A percentile compares a stretch with the other conserved stretches of the same genome.
Conservation (phyloP, 2,888 invertebrate species). For the Oscheius sp. region DNA sequence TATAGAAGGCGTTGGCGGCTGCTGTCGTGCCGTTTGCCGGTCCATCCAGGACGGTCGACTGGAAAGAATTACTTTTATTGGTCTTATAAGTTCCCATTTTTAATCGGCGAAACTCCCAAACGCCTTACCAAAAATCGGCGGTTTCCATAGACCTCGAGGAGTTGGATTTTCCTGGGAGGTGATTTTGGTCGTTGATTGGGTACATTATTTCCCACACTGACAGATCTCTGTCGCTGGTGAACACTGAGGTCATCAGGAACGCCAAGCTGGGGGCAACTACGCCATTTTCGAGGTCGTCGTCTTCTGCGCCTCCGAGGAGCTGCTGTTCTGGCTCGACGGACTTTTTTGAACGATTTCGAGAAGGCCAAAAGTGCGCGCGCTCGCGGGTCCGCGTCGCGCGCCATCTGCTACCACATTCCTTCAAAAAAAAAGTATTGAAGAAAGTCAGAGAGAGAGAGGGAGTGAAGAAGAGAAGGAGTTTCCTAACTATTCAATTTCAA, state of each 20-base stretch:
- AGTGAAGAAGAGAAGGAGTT: slow-evolving; percentile 1
- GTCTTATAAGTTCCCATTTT: not conserved
- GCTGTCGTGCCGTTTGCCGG: slow-evolving; percentile 76
- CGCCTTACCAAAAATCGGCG: slow-evolving; percentile 24
- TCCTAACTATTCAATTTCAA: no score
- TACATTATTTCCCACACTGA: slow-evolving; percentile 28
- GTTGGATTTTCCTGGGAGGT: slow-evolving; percentile 28
- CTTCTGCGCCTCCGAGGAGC: slow-evolving; percentile 49
- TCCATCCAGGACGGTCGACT: slow-evolving; percentile 67
- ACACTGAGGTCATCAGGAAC: slow-evolving; percentile 23
- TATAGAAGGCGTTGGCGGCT: slow-evolving; percentile 97
- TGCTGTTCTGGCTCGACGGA: slow-evolving; percentile 45
- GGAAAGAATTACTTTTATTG: slow-evolving; percentile 36
- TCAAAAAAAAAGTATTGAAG: slow-evolving; percentile 8
- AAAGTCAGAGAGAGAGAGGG: not conserved
- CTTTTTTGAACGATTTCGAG: slow-evolving; percentile 69
- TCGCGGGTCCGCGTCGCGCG: slow-evolving; percentile 35
- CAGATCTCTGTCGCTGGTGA: slow-evolving; percentile 38
- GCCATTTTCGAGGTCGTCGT: slow-evolving; percentile 36
- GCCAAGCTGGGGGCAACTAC: slow-evolving; percentile 34
- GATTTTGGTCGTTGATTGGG: not conserved
- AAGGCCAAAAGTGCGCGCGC: slow-evolving; percentile 61
- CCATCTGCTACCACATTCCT: slow-evolving; percentile 26
- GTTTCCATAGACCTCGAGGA: slow-evolving; percentile 48
- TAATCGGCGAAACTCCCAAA: not conserved